These are phyloP conservation scores for Macropus fuliginosus DNA, from an alignment of 2,797 vertebrate species.

Conservation along the genomic window DNA sequence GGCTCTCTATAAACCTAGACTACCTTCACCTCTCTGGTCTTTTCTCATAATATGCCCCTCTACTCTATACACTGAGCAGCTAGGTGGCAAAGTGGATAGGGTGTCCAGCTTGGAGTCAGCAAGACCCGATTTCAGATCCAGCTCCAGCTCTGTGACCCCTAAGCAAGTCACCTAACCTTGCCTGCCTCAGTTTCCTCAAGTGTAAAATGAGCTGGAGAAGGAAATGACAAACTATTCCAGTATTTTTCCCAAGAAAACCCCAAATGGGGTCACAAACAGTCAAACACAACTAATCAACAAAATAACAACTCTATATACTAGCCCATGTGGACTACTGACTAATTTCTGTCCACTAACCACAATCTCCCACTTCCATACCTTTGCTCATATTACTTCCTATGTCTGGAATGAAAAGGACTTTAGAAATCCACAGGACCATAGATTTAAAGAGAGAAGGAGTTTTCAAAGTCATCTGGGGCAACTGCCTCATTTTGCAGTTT, in stretches of 20 bases:
- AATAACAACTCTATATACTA: not conserved
- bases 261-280: not conserved
- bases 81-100: not conserved
- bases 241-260: not conserved
- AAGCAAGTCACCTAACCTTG: not conserved
- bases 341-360: not conserved
- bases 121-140: not conserved
- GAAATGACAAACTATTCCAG: not conserved
- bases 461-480: not conserved
- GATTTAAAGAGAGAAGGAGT: not conserved
- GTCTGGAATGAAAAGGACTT: not conserved
- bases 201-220: not conserved
- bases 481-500: not conserved
- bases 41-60: not conserved
- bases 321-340: not conserved
- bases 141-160: not conserved
- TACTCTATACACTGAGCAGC: not conserved
- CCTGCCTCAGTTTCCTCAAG: not conserved
- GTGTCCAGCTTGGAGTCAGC: not conserved
- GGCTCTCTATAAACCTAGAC: not conserved
- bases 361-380: not conserved
- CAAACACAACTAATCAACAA: not conserved
- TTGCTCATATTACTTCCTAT: not conserved
- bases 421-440: not conserved
- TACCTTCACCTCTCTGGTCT: not conserved